Base-by-base conservation (phyloP, 2,113 vertebrate species). In the Hucho hucho region DNA sequence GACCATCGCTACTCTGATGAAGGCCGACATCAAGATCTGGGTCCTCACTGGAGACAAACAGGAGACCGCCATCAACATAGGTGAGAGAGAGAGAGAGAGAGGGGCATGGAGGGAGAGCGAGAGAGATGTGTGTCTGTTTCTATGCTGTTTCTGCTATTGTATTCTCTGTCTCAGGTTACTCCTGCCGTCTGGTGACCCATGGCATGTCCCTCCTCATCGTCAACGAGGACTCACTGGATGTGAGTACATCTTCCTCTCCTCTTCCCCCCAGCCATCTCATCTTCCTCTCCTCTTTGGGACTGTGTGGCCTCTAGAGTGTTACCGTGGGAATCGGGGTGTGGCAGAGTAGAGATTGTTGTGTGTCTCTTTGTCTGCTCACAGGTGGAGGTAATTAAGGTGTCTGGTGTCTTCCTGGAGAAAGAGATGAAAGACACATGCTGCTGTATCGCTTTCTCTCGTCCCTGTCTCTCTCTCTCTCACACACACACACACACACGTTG, bases 181-280 rank as follows among this genome's bases (percentile, higher is more conserved):
- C 98, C 64, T 99, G 97, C 88, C 94, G 91, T 58, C 89, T 99
- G 81, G 93, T 99, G 72, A 95, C 96, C 29, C 97, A 99, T 79
- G 97, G 92, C 82, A 99, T 99, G 98, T 96, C 96, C 88, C 97
- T 99, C 77, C 93, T 99, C 89, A 90, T 98, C n/a, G 88, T 99
- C 91, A 99, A 99, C 65, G 97, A 99, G 84, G 97, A 98, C 83
- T 98, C 97, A 0, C 88, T 98, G 81, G 98, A 99, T 66, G 97
- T 99, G 92, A 99, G 98, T 97, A 77, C 22, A 63, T 66, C n/a
- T 26, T 53, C 18, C 13, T 53, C 12, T 6, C 24, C 66, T 69
- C 66, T n/a, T 49, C 61, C 9, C 1, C 76, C 75, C 28, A 66
- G 43, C 20, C 67, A 46, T 29, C 65, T 75, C 65, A 14, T 58